A percentile compares a stretch with the other conserved stretches of the same genome.
These are phyloP conservation scores for Caranx melampygus DNA, from an alignment of 2,113 vertebrate species.

Conservation along the genomic window DNA sequence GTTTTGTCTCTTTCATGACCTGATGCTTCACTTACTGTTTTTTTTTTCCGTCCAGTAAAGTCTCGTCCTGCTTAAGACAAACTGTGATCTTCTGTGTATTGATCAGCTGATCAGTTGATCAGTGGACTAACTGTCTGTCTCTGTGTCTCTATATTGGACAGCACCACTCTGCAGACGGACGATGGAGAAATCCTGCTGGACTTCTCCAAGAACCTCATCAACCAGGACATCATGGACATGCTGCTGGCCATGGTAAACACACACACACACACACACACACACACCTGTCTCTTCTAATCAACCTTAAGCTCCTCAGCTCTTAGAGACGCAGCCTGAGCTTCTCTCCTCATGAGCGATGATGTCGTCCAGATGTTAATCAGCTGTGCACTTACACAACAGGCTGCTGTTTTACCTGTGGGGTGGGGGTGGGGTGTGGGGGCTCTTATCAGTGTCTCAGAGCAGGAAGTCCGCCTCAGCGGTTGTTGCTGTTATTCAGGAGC, in stretches of 20 bases:
- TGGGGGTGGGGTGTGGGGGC: background rate
- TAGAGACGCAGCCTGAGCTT: background rate
- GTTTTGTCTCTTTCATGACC: too few relatives aligned
- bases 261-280: background rate
- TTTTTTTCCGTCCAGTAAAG: too few relatives aligned
- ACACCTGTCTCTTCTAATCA: conserved; percentile 29
- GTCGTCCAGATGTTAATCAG: conserved; percentile 6
- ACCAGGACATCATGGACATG: conserved; percentile 90
- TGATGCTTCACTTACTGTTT: too few relatives aligned
- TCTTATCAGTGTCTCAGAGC: too few relatives aligned
- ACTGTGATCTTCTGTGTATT: too few relatives aligned
- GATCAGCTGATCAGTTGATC: too few relatives aligned
- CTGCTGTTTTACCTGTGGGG: too few relatives aligned
- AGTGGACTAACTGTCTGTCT: too few relatives aligned
- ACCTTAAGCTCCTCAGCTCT: conserved; percentile 18
- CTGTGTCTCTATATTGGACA: conserved; percentile 61
- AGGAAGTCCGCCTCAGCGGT: too few relatives aligned
- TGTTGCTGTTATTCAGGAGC: too few relatives aligned
- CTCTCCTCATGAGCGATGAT: background rate
- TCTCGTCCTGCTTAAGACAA: too few relatives aligned
- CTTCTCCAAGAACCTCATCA: conserved; percentile 97
- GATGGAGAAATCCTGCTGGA: conserved; percentile 94
- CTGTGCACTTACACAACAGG: too few relatives aligned
- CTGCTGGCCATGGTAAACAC: conserved; percentile 90
- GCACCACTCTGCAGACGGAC: conserved; percentile 86